Percentiles rank a stretch among this genome's conserved stretches.
Conservation (phyloP, 2,113 vertebrate genomes). For the Tenebrosternarchus preto region DNA sequence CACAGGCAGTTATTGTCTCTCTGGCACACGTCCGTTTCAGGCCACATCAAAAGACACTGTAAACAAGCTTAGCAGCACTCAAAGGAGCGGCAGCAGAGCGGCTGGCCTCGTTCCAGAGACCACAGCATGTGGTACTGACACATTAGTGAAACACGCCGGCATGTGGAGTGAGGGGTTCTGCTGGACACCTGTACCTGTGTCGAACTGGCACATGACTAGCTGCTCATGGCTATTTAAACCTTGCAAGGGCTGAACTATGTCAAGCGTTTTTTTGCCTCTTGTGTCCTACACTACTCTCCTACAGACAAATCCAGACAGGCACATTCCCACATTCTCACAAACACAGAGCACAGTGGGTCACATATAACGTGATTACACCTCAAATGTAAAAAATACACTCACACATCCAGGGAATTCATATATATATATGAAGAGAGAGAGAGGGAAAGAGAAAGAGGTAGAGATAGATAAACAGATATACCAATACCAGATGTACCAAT, state of each 20-base stretch:
- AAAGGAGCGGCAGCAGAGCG: conserved; percentile 18
- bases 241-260: not conserved
- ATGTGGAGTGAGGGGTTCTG: not conserved
- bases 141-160: not conserved
- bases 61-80: conserved; percentile 46
- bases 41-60: conserved; percentile 27
- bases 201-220: not conserved
- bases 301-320: not conserved
- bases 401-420: not conserved
- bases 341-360: not conserved
- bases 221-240: not conserved
- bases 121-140: conserved; percentile 28
- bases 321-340: no score
- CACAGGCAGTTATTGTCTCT: not conserved
- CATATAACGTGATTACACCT: not conserved
- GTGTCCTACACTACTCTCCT: not conserved
- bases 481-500: not conserved
- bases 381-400: not conserved
- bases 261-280: not conserved
- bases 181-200: not conserved
- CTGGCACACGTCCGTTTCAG: not conserved
- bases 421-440: no score
- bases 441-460: no score
- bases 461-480: no score
- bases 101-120: conserved; percentile 48